Evolutionary conservation across 1,140 invertebrate species (phyloP).

Genomic region (Helicorthomorpha holstii): DNA sequence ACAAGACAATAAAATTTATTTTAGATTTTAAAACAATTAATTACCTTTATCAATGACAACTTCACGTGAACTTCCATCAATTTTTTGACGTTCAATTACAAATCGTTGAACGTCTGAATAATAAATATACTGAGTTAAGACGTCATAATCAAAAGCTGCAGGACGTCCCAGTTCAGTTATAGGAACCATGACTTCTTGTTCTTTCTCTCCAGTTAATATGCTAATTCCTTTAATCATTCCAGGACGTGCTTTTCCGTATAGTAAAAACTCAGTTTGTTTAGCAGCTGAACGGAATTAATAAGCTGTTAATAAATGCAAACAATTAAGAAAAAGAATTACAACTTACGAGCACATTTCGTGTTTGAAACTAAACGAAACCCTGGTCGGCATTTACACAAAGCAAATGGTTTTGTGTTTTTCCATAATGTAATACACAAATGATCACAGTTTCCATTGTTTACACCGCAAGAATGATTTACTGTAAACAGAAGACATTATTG

Average conservation of each 20-base stretch:
- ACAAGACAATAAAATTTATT: too few relatives aligned
- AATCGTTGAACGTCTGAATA: constrained; percentile 43
- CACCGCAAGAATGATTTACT: constrained; percentile 23
- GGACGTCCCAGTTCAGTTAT: constrained; percentile 42
- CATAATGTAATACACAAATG: constrained; percentile 35
- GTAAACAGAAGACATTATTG: constrained; percentile 6
- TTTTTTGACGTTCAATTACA: constrained; percentile 28
- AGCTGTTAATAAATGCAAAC: too few relatives aligned
- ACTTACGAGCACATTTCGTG: constrained; percentile 41
- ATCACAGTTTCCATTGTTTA: constrained; percentile 31
- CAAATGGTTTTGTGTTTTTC: constrained; percentile 31
- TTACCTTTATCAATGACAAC: constrained; percentile 24
- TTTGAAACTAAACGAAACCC: constrained; percentile 41
- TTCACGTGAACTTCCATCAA: constrained; percentile 24
- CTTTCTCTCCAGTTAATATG: constrained; percentile 12
- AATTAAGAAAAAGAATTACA: not conserved
- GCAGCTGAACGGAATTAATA: constrained; percentile 21
- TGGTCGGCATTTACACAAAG: constrained; percentile 47
- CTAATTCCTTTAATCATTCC: constrained; percentile 36
- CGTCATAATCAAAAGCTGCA: constrained; percentile 48
- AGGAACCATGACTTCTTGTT: constrained; percentile 42
- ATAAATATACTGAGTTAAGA: constrained; percentile 42
- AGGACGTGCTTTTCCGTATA: constrained; percentile 41
- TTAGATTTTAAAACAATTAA: constrained; percentile 1
- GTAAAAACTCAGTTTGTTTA: constrained; percentile 35